Base-by-base conservation (phyloP, 2,888 invertebrate genomes). In the Halictus ligatus region DNA sequence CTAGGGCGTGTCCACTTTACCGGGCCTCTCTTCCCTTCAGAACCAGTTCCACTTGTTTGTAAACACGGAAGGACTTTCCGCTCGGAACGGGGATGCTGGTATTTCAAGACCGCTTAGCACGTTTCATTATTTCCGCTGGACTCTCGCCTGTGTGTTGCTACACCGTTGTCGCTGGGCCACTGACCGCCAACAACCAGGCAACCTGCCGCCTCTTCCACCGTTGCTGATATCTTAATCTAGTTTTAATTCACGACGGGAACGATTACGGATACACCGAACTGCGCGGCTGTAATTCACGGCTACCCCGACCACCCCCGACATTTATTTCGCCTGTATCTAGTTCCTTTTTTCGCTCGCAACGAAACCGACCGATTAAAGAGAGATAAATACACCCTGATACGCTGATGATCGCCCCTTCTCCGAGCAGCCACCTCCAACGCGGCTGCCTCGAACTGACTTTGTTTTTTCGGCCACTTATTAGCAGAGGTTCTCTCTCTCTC, bases 21-120 rank as follows among this genome's bases (percentile, higher is more conserved):
- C 83, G 15, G 76, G 81, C 79, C 79, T 82, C 77, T 90, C 58
- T 12, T 58, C 89, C 87, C 89, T 89, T 89, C 87, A 85, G 74
- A 91, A 91, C 90, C 91, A 91, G 91, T 90, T 91, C 86, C 91
- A 84, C 91, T 90, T 91, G 91, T 91, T 91, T 91, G 91, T 91
- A 91, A 91, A 91, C 91, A 91, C 87, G 86, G 89, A 89, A 89
- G 88, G 89, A 90, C 88, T 91, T 86, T 86, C 72, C 58, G 48
- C 71, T 60, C 83, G 0, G 43, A 43, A 43, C 67, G 69, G 48
- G 54, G 58, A 48, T 78, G 54, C 74, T 72, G 87, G 85, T 80
- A 85, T 87, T 88, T 83, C 89, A 75, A 83, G 85, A 86, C 77
- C 82, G 75, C 74, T 82, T 74, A 71, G 69, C 74, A 79, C 83